phyloP scores from a whole-genome alignment of 2,797 vertebrate genomes.

The Dryobates pubescens region DNA sequence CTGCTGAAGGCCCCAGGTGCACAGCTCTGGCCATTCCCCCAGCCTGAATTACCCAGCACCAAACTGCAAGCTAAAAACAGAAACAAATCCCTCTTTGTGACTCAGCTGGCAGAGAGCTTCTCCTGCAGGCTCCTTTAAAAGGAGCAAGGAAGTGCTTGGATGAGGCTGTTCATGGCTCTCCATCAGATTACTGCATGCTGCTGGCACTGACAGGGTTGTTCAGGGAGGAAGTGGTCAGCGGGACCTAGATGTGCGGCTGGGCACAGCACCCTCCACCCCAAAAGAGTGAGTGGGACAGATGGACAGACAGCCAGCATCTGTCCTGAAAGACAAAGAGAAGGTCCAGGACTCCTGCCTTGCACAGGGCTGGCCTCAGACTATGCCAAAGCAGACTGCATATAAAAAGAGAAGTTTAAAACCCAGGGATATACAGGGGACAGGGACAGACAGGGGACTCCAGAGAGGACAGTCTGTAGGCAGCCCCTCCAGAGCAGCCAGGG shows the following conservation, averaged over 20 bases:
- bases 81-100: slow-evolving; percentile 56
- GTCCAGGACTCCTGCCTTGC: background rate
- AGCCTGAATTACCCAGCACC: background rate
- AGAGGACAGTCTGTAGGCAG: background rate
- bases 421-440: background rate
- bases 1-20: background rate
- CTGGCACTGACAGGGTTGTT: background rate
- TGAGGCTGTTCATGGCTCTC: slow-evolving; percentile 11
- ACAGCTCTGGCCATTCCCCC: background rate
- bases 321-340: background rate
- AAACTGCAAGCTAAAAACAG: slow-evolving; percentile 21
- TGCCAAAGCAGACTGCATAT: slow-evolving; percentile 23
- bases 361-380: background rate
- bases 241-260: background rate
- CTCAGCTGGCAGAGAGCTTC: background rate
- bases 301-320: slow-evolving; percentile 49
- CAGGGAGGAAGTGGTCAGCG: background rate
- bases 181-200: background rate
- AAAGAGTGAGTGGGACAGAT: background rate
- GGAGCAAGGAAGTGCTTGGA: slow-evolving; percentile 26
- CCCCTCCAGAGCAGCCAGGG: slow-evolving; percentile 1
- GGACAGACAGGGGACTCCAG: background rate
- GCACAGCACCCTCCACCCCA: background rate
- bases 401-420: background rate
- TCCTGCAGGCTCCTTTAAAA: background rate